phyloP scores from a whole-genome alignment of 1,140 invertebrate genomes.

The Cheumatopsyche charites region DNA sequence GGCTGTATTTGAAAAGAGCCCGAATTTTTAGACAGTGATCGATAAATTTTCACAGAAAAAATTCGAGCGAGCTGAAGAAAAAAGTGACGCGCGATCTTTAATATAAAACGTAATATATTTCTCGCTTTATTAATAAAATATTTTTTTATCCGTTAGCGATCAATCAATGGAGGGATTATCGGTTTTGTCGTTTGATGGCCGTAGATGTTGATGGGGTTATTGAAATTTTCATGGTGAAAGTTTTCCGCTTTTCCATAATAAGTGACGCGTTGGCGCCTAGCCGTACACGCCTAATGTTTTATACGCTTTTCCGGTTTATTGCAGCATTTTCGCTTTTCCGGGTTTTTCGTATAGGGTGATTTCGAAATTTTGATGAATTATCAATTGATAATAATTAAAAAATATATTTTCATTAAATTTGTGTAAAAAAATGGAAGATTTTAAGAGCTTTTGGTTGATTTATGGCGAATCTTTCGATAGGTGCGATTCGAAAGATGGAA shows the following conservation, averaged over 20 bases:
- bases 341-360: background rate
- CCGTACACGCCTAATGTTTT: slow-evolving; percentile 1
- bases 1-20: background rate
- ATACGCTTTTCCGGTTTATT: slow-evolving; percentile 14
- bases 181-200: slow-evolving; percentile 10
- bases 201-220: background rate
- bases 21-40: too few relatives aligned
- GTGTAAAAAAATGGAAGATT: too few relatives aligned
- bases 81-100: too few relatives aligned
- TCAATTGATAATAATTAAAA: too few relatives aligned
- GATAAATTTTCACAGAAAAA: too few relatives aligned
- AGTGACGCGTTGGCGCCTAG: slow-evolving; percentile 5
- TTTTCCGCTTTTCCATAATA: slow-evolving; percentile 3
- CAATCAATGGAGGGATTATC: slow-evolving; percentile 3
- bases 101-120: too few relatives aligned
- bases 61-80: too few relatives aligned
- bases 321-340: background rate
- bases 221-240: slow-evolving; percentile 19
- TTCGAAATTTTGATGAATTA: background rate
- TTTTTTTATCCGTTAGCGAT: background rate
- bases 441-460: too few relatives aligned
- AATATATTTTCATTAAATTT: too few relatives aligned
- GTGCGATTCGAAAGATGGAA: too few relatives aligned
- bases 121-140: too few relatives aligned
- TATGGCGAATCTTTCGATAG: too few relatives aligned